phyloP scores from a whole-genome alignment of 1,140 invertebrate species.

The Drosophila tsacasi region DNA sequence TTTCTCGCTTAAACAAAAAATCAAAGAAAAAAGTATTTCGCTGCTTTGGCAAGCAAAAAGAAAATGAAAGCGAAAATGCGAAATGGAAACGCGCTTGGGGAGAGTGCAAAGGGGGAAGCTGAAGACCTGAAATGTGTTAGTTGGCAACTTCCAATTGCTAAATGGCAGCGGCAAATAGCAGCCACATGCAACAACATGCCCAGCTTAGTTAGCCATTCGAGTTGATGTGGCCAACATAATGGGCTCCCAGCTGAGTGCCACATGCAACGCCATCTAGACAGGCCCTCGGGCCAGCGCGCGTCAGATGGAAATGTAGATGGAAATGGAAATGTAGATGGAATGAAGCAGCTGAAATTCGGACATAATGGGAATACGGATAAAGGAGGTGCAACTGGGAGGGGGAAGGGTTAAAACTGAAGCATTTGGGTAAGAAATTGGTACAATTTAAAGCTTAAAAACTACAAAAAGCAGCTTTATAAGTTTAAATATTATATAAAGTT shows the following conservation, averaged over 20 bases:
- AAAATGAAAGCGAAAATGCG: conserved; percentile 83
- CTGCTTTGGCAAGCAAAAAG: conserved; percentile 72
- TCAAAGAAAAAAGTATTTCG: conserved; percentile 52
- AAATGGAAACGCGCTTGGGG: conserved; percentile 51
- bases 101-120: conserved; percentile 25
- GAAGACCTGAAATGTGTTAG: conserved; percentile 42
- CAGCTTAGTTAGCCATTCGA: conserved; percentile 51
- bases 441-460: too few relatives aligned
- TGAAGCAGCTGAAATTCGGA: conserved; percentile 19
- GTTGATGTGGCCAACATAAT: conserved; percentile 53
- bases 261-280: conserved; percentile 52
- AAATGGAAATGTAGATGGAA: conserved; percentile 16
- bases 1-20: conserved; percentile 72
- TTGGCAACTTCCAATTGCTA: conserved; percentile 55
- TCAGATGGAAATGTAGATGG: conserved; percentile 23
- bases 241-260: conserved; percentile 35
- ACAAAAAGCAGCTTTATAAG: background rate
- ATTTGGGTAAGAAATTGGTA: background rate
- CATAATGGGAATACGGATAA: conserved; percentile 18
- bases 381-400: background rate
- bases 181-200: conserved; percentile 32
- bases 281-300: conserved; percentile 35
- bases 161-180: conserved; percentile 34
- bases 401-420: too few relatives aligned
- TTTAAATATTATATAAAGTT: too few relatives aligned